Base-by-base conservation (phyloP, 1,140 invertebrate genomes). In the Pseudomyrmex concolor region DNA sequence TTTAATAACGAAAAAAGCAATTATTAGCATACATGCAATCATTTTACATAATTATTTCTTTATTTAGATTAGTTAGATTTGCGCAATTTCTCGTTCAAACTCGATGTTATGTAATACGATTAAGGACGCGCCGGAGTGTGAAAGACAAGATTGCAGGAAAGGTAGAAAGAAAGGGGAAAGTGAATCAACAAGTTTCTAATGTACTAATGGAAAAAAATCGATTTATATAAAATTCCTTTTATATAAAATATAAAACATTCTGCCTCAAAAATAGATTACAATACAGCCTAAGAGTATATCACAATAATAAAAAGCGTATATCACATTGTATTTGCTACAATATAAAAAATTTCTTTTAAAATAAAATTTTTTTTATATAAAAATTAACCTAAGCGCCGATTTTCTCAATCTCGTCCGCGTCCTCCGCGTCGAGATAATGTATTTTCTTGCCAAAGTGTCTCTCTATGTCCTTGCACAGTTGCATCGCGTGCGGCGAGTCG, bases 341-440 rank as follows among this genome's bases (percentile, higher is more conserved):
- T 34, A 7, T 63, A 12, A 9, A 59, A 0, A 34, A n/a, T 10
- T 8, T n/a, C n/a, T n/a, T n/a, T n/a, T n/a, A n/a, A n/a, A n/a
- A n/a, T n/a, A n/a, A n/a, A n/a, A n/a, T n/a, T n/a, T n/a, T n/a
- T n/a, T n/a, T n/a, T n/a, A n/a, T n/a, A n/a, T n/a, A n/a, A n/a
- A n/a, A n/a, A 19, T 60, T 87, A 66, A 17, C 9, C 90, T 94
- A 96, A 86, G 94, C 95, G 86, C 96, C 96, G 93, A 99, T 97
- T 93, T 98, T 98, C 91, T 99, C 98, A 89, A 99, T 97, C 93
- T 98, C 98, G 93, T 99, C 98, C 2, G 97, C 96, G 95, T 99
- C 97, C 88, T 98, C 97, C 19, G 97, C 96, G 93, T 99, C 97
- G 13, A 99, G 93, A 68, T 96, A 95, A 10, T 95, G 88, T 83